Conservation (phyloP, 2,888 invertebrate species). For the Nephrocerus scutellatus region DNA sequence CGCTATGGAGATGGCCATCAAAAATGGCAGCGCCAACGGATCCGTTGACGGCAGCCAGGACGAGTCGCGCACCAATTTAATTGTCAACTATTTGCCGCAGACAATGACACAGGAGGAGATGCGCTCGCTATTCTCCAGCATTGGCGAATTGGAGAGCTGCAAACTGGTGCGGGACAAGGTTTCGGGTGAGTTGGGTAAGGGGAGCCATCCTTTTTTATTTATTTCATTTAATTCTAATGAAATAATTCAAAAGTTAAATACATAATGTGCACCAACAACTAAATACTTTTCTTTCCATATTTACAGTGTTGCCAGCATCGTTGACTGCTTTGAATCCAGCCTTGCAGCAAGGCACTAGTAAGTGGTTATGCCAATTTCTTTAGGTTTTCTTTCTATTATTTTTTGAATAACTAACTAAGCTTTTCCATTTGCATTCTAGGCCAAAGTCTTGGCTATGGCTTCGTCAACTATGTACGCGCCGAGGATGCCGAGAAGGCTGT, state of each 20-base stretch:
- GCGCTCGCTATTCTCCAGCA: slow-evolving; percentile 85
- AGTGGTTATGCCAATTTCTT: too few relatives aligned
- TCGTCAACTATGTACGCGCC: slow-evolving; percentile 97
- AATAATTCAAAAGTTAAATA: background rate
- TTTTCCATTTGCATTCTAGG: slow-evolving; percentile 49
- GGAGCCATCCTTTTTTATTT: slow-evolving; percentile 1
- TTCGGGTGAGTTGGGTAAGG: slow-evolving; percentile 62
- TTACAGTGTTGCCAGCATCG: slow-evolving; percentile 45
- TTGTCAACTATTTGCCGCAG: slow-evolving; percentile 92
- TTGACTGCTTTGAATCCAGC: slow-evolving; percentile 46
- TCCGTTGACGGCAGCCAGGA: slow-evolving; percentile 64
- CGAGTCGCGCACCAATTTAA: slow-evolving; percentile 92
- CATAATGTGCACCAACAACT: slow-evolving; percentile 1
- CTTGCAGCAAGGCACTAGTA: slow-evolving; percentile 42
- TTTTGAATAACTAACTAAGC: slow-evolving; percentile 1
- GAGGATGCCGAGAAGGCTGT: slow-evolving; percentile 99
- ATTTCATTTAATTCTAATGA: background rate
- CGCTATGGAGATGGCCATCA: slow-evolving; percentile 61
- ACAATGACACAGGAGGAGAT: slow-evolving; percentile 94
- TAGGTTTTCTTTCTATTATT: slow-evolving; percentile 3
- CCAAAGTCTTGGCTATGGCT: slow-evolving; percentile 98
- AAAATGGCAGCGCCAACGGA: slow-evolving; percentile 60
- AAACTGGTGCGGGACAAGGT: slow-evolving; percentile 95
- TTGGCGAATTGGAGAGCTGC: slow-evolving; percentile 95
- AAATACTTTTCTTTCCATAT: slow-evolving; percentile 6